Evolutionary conservation across 2,888 invertebrate species (phyloP).

Genomic region (Bibio marci): DNA sequence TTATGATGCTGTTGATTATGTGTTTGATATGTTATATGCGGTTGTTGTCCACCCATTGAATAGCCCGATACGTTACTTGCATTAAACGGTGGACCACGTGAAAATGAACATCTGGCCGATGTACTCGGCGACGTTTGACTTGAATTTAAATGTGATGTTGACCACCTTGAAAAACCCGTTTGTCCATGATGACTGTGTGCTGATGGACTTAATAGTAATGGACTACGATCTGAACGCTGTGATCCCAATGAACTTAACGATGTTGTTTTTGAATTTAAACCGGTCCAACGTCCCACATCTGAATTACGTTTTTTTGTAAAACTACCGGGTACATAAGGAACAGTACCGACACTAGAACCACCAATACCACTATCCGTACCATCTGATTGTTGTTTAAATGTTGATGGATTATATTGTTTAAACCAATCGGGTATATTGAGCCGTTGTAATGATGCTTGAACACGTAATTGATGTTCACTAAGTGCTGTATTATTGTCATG

Average conservation of each 20-base stretch:
- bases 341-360: too few relatives aligned
- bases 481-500: constrained; percentile 45
- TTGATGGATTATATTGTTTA: constrained; percentile 30
- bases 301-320: constrained; percentile 63
- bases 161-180: constrained; percentile 35
- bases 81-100: constrained; percentile 32
- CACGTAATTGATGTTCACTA: constrained; percentile 86
- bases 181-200: constrained; percentile 31
- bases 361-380: constrained; percentile 2
- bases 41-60: constrained; percentile 36
- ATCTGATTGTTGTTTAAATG: constrained; percentile 12
- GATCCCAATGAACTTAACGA: constrained; percentile 60
- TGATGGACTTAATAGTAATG: constrained; percentile 27
- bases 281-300: constrained; percentile 44
- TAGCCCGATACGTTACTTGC: constrained; percentile 38
- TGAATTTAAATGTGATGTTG: constrained; percentile 57
- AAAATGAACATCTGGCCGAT: constrained; percentile 53
- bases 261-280: constrained; percentile 70
- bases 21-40: neutral
- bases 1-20: constrained; percentile 14
- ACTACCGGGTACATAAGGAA: constrained; percentile 51
- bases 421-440: constrained; percentile 94
- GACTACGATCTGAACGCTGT: constrained; percentile 29
- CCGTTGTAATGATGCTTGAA: constrained; percentile 83
- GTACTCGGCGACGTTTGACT: constrained; percentile 57